Percentiles rank a stretch among this genome's conserved stretches.
These are phyloP conservation scores for Zosterops japonicus DNA, from an alignment of 2,113 vertebrate genomes.

Conservation along the genomic window DNA sequence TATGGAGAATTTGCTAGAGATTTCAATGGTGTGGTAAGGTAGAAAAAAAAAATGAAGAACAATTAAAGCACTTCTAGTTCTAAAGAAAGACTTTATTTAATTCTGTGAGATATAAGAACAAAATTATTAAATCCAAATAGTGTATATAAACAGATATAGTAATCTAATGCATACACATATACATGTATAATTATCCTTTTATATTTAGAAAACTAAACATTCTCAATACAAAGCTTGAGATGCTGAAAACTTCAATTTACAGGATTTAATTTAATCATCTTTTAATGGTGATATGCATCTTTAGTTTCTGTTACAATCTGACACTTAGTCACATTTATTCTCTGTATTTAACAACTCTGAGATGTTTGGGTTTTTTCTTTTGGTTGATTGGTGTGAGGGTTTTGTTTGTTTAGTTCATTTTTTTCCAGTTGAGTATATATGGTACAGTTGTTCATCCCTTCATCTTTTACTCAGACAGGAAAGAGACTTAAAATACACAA, in stretches of 20 bases:
- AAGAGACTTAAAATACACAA: neutral
- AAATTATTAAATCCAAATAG: neutral
- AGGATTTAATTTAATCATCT: neutral
- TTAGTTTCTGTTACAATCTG: neutral
- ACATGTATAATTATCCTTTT: neutral
- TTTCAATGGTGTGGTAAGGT: neutral
- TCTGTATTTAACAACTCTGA: neutral
- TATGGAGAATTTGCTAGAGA: neutral
- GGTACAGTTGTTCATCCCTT: neutral
- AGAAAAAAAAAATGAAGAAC: neutral
- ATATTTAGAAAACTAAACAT: neutral
- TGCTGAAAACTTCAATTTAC: neutral
- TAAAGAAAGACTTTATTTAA: neutral
- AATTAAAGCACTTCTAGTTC: neutral
- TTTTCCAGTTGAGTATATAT: rapidly evolving
- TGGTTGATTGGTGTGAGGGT: rapidly evolving
- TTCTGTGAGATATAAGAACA: neutral
- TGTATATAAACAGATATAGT: neutral
- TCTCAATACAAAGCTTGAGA: neutral
- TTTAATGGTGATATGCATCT: neutral
- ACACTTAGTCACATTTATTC: neutral
- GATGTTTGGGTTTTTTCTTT: neutral
- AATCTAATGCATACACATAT: neutral
- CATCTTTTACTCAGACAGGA: neutral
- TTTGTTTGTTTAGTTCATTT: neutral